A percentile compares a stretch with the other conserved stretches of the same genome.
These are phyloP conservation scores for Allobates femoralis DNA, from an alignment of 2,797 vertebrate species.

Conservation along the genomic window DNA sequence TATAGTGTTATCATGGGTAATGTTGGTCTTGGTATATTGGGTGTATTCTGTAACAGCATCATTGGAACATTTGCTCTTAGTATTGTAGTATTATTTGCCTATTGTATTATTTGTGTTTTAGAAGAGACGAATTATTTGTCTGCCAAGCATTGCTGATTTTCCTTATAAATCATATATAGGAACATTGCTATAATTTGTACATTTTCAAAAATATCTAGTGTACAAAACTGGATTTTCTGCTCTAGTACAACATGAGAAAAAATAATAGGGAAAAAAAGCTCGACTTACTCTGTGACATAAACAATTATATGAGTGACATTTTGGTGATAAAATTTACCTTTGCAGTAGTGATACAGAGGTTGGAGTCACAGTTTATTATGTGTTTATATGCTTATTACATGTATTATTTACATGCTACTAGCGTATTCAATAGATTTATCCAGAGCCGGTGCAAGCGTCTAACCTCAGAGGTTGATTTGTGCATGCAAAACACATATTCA, in stretches of 20 bases:
- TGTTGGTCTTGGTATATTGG: too few species aligned
- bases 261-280: not conserved
- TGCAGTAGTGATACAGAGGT: not conserved
- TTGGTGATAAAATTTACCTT: not conserved
- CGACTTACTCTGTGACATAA: not conserved
- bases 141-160: too few species aligned
- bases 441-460: not conserved
- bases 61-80: too few species aligned
- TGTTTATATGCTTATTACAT: not conserved
- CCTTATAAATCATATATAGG: too few species aligned
- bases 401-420: conserved; percentile 6
- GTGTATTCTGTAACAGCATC: too few species aligned
- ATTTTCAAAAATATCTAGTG: not conserved
- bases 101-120: too few species aligned
- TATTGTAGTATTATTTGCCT: too few species aligned
- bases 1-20: too few species aligned
- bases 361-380: not conserved
- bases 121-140: too few species aligned
- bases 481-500: not conserved
- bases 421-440: not conserved
- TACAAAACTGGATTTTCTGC: not conserved
- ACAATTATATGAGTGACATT: not conserved
- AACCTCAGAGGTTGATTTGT: not conserved
- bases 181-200: too few species aligned
- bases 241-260: not conserved